phyloP scores from a whole-genome alignment of 2,113 vertebrate species.

The Marcusenius ussheri region DNA sequence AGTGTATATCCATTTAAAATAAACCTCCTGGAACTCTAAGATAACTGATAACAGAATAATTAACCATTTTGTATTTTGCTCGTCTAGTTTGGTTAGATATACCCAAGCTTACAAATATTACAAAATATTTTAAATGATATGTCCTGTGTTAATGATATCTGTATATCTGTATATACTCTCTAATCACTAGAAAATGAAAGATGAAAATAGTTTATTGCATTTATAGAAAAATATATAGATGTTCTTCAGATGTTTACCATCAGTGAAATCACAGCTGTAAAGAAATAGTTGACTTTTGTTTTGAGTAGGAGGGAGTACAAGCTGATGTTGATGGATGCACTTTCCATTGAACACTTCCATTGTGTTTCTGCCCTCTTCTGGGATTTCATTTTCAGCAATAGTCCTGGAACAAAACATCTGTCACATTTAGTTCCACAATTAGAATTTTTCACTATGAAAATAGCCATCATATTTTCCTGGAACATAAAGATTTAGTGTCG shows the following conservation, averaged over 20 bases:
- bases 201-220: not conserved
- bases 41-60: not conserved
- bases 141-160: not conserved
- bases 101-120: not conserved
- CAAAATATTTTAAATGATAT: not conserved
- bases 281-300: not conserved
- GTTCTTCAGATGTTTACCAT: not conserved
- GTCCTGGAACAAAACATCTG: not conserved
- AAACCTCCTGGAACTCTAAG: not conserved
- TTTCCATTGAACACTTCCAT: not conserved
- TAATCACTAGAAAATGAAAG: not conserved
- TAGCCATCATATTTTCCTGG: constrained; percentile 43
- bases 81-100: not conserved
- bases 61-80: not conserved
- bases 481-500: constrained; percentile 18
- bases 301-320: not conserved
- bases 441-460: constrained; percentile 33
- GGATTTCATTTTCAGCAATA: not conserved
- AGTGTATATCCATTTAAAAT: not conserved
- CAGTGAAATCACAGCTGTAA: not conserved
- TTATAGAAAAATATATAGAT: not conserved
- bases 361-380: not conserved
- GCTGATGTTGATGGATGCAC: not conserved
- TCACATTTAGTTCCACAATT: not conserved
- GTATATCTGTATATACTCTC: not conserved